Evolutionary conservation across 2,888 invertebrate genomes (phyloP).

Genomic region (Nowickia ferox): DNA sequence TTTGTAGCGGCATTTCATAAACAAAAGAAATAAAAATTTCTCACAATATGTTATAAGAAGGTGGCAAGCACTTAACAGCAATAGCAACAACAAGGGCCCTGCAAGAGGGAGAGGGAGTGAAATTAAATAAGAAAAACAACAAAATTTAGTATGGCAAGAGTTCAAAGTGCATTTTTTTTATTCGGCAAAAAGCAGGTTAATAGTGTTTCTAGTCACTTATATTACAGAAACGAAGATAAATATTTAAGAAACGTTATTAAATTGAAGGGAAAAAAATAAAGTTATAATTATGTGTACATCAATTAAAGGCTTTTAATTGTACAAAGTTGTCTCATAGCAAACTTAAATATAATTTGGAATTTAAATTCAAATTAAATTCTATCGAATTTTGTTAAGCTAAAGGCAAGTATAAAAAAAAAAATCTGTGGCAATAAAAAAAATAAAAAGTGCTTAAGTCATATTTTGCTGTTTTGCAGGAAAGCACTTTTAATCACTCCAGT

Average conservation of each 20-base stretch:
- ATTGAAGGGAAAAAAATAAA: background rate
- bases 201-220: conserved; percentile 70
- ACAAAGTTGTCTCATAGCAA: no score
- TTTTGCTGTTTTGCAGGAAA: no score
- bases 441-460: no score
- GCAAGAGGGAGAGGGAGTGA: background rate
- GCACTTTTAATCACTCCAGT: no score
- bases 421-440: no score
- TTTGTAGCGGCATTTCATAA: conserved; percentile 42
- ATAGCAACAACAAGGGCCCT: conserved; percentile 29
- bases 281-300: no score
- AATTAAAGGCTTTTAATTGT: no score
- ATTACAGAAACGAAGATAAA: background rate
- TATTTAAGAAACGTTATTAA: background rate
- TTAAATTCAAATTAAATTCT: no score
- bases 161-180: conserved; percentile 72
- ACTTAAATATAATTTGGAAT: no score
- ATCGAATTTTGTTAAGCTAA: no score
- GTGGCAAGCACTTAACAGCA: conserved; percentile 65
- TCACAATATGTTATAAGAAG: conserved; percentile 54
- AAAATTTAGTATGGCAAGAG: conserved; percentile 57
- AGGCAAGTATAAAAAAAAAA: no score
- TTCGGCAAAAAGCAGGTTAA: conserved; percentile 78
- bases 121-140: conserved; percentile 28
- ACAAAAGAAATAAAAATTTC: conserved; percentile 43